Evolutionary conservation across 2,113 vertebrate genomes (phyloP).

Genomic region (Taxidea taxus): DNA sequence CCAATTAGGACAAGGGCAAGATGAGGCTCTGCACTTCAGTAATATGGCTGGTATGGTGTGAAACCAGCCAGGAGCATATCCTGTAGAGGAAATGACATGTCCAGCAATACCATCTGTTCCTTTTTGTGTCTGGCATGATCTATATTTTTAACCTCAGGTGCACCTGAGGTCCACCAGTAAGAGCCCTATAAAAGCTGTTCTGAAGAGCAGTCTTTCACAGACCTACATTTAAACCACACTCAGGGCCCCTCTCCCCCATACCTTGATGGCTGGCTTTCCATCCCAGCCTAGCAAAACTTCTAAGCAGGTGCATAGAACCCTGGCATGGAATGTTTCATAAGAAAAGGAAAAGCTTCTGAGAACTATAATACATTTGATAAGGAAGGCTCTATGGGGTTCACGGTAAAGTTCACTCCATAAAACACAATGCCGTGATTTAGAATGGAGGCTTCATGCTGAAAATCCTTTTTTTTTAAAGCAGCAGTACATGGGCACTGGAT

Average conservation of each 20-base stretch:
- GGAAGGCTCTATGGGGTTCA: neutral
- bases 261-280: neutral
- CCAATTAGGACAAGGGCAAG: slow-evolving; percentile 37
- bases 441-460: neutral
- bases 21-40: neutral
- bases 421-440: neutral
- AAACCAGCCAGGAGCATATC: slow-evolving; percentile 40
- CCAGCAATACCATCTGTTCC: slow-evolving; percentile 67
- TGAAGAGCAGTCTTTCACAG: neutral
- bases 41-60: neutral
- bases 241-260: neutral
- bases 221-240: neutral
- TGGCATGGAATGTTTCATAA: neutral
- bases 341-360: slow-evolving; percentile 45
- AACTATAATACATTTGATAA: slow-evolving; percentile 51
- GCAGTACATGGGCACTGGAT: neutral
- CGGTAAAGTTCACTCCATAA: slow-evolving; percentile 33
- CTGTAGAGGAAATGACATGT: slow-evolving; percentile 57
- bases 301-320: neutral
- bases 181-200: neutral
- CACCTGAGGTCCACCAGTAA: slow-evolving; percentile 31
- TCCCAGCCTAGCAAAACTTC: neutral
- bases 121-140: slow-evolving; percentile 48
- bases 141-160: slow-evolving; percentile 54
- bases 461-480: neutral